Base-by-base conservation (phyloP, 2,797 vertebrate genomes). In the Enteromius mattozi region DNA sequence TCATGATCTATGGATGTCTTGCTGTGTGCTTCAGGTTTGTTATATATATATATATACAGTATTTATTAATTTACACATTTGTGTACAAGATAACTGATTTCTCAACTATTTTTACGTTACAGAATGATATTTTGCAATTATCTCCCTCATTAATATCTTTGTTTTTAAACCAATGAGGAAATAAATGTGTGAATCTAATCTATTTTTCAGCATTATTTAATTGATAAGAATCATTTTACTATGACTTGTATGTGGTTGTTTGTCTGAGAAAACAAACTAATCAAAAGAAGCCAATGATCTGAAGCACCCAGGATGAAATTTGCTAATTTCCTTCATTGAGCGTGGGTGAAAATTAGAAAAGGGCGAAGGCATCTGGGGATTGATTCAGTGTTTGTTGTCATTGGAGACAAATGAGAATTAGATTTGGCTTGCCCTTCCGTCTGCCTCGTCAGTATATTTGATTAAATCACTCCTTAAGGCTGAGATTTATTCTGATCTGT, bases 331-430 rank as follows among this genome's bases (percentile, higher is more conserved):
- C 68, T 56, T 61, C 24, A 72, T 33, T 61, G 69, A 71, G 68
- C 37, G 37, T 45, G 27, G 80, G 69, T 71, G 68, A 72, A 72
- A 81, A 72, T 72, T 42, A 72, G 80, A 71, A 81, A 72, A 45
- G 27, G 49, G 49, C 21, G 42, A 56, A 81, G 35, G 68, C 49
- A 59, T 71, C 80, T 81, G 68, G 69, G 71, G 47, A 85, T 75
- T 81, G 70, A 81, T 51, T 68, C 24, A 66, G 37, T 33, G 33
- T 33, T 72, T 21, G 45, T 56, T 83, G 54, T 33, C 87, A 79
- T 81, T 83, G 86, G 71, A 87, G 77, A 81, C 87, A 89, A 88
- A 85, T 66, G 83, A 69, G 82, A 87, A 90, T 88, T 89, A 88
- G 87, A 80, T 54, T 27, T 80, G 61, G 77, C 69, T 81, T 75